Base-by-base conservation (phyloP, 2,888 invertebrate genomes). In the Leptopilina drosophilae region DNA sequence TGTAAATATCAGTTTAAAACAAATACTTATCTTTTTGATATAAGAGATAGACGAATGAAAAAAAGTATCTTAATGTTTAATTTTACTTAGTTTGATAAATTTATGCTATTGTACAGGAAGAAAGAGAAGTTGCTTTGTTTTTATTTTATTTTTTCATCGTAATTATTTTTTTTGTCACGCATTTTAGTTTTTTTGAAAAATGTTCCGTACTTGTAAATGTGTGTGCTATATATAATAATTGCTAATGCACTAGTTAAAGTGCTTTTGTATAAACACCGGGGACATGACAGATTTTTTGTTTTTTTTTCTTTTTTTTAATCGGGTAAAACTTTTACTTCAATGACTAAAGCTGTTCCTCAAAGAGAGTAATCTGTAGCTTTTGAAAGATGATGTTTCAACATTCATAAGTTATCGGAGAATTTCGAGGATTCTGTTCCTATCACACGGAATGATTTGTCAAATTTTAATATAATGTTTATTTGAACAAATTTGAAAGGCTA, bases 201-300 rank as follows among this genome's bases (percentile, higher is more conserved):
- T 33, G 53, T 81, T 82, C 80, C 80, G 42, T 83, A 80, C 46
- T 42, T 79, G 69, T 33, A 78, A 64, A 78, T 77, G 64, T 65
- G 40, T 76, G 73, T 53, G 66, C 78, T 81, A 49, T 49, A 9
- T 49, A 49, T 81, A 77, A 66, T 75, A 79, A 69, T 46, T 56
- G 67, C 69, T 66, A 79, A 78, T 26, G 66, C 77, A 78, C 64
- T 42, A 73, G 0, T 11, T 49, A 66, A 49, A 15, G 33, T 40
- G 73, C 20, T 73, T 73, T 73, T 73, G 53, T 26, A 56, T 73
- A 73, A 26, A 56, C n/a, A 26, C 40, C 14, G 26, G 42, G 33
- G n/a, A 59, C 56, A 14, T 73, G 33, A 53, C 40, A 56, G 56
- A 53, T 9, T 11, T 53, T 12, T 9, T 49, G 20, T 46, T 7